Conservation (phyloP, 2,113 vertebrate species). For the Crypturellus undulatus region DNA sequence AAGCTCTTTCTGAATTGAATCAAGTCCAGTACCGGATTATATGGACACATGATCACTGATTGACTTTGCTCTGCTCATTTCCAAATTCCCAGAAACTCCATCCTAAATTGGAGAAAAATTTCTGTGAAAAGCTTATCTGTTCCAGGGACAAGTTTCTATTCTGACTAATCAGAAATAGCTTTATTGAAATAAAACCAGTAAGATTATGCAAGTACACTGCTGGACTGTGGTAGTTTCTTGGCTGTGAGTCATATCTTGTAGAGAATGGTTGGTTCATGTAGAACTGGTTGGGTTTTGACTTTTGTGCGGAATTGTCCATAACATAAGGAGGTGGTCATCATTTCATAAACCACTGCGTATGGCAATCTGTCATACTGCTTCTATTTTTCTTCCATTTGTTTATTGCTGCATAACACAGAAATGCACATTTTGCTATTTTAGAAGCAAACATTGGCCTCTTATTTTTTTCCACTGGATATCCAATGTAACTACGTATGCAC, state of each 20-base stretch:
- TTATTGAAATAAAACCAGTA: not conserved
- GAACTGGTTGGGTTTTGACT: not conserved
- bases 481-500: not conserved
- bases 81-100: not conserved
- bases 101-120: not conserved
- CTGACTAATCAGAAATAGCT: not conserved
- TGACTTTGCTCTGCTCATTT: not conserved
- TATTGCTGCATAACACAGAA: not conserved
- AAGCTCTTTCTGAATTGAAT: not conserved
- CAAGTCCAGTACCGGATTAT: not conserved
- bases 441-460: not conserved
- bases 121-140: not conserved
- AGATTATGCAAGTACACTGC: not conserved
- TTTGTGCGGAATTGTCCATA: not conserved
- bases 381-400: not conserved
- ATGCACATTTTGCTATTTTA: not conserved
- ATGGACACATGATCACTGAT: not conserved
- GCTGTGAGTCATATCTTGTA: not conserved
- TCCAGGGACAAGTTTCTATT: not conserved
- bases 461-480: not conserved
- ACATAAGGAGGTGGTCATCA: fast-evolving
- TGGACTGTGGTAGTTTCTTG: not conserved
- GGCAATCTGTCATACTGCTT: not conserved
- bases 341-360: not conserved
- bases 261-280: not conserved